Percentiles rank a stretch among this genome's conserved stretches.
Conservation (phyloP, 2,113 vertebrate genomes). For the Onychorhynchus coronatus region DNA sequence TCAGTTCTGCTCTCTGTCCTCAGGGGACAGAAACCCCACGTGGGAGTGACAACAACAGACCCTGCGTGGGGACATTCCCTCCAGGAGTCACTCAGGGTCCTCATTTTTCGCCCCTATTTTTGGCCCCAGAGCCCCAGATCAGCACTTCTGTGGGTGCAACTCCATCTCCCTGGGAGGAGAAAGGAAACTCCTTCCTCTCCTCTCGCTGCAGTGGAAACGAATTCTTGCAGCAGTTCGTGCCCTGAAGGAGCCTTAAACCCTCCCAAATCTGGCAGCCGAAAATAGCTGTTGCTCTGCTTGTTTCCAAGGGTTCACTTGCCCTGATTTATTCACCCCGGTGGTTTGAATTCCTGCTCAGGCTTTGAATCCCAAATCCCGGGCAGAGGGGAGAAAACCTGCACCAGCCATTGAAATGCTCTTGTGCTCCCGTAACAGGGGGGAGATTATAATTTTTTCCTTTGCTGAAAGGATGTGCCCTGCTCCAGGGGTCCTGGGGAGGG, state of each 20-base stretch:
- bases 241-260: background rate
- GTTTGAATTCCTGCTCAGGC: background rate
- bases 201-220: background rate
- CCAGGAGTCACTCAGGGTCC: background rate
- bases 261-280: background rate
- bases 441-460: background rate
- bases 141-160: background rate
- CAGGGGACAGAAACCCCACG: fast-evolving
- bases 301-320: background rate
- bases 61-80: fast-evolving
- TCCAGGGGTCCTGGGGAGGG: background rate
- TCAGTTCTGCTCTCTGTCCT: background rate
- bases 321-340: background rate
- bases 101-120: background rate
- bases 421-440: fast-evolving
- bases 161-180: background rate
- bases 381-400: background rate
- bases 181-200: background rate
- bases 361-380: background rate
- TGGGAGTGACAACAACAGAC: fast-evolving
- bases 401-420: background rate
- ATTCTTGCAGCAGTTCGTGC: background rate
- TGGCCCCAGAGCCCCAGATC: background rate
- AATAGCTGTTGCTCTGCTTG: background rate
- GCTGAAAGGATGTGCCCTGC: background rate